Evolutionary conservation across 2,888 invertebrate species (phyloP), one percentile per base, ranked within the genome.

Genomic region (Tryphoninae sp.): DNA sequence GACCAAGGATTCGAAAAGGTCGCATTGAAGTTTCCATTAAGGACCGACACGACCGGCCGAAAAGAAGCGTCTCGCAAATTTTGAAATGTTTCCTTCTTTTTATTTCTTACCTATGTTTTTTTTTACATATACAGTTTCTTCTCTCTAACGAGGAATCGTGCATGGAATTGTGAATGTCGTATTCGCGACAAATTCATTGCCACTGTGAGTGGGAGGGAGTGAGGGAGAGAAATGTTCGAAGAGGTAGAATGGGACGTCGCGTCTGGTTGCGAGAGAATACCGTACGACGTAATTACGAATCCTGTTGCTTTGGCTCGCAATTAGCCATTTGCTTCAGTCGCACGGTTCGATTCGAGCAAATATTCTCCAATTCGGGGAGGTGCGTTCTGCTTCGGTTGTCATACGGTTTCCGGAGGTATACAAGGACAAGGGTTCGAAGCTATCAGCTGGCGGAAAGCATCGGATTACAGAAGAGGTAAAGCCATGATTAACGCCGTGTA

Each of bases 221-320:
- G 1, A 6, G 55, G 19, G 55, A 55, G 55, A 13, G 55, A 45
- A 9, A 13, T 13, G 4, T 2, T 45, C 13, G 16, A 8, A 55
- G 55, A 16, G 8, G 16, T n/a, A 55, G 55, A 13, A 55, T n/a
- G n/a, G 2, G 33, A 49, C 26, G 68, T 40, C 40, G 67, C 51
- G 23, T 11, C 40, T 7, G 16, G 26, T 53, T 19, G 71, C 23
- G 53, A 69, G 69, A 62, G 53, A 22, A 33, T 33, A 6, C 45
- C 71, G 53, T 16, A 53, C 59, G 23, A 76, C 42, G 68, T 74
- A 81, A 81, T 81, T 78, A 71, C 78, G 61, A 78, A 81, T 78
- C 62, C 58, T 81, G 81, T 81, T 81, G 77, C 69, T 78, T n/a
- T 68, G 33, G 22, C 59, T 65, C 23, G 69, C 74, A 75, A 81